Evolutionary conservation across 2,888 invertebrate genomes (phyloP), one percentile per base, ranked within the genome.

Genomic region (Ischnus inquisitorius): DNA sequence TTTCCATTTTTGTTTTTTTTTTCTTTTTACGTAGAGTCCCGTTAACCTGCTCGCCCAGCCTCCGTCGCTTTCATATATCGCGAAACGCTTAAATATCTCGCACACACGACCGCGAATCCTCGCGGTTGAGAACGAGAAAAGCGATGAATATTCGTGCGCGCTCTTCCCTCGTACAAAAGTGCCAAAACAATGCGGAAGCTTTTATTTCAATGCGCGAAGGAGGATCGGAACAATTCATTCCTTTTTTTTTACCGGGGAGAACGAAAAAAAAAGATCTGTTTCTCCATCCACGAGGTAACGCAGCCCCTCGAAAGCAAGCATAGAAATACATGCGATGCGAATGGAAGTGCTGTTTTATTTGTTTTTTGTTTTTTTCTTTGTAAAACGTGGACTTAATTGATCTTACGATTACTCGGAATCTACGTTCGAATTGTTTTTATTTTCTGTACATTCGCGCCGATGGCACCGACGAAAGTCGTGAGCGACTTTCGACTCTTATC

Each of bases 11-110:
- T 28, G 68, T 43, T n/a, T n/a, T n/a, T n/a, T n/a, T n/a, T n/a
- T n/a, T n/a, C n/a, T n/a, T 65, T 34, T 67, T 16, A 28, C 19
- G 28, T 39, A 34, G 19, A 48, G 51, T 62, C 43, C 77, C 74
- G 78, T 82, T 84, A 82, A 84, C 82, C 78, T 76, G 68, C 68
- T 68, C 46, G 54, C 69, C 57, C 34, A 34, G 10, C 48, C 28
- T 43, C 46, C 43, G 46, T 77, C 72, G 22, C 67, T 60, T 48
- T 77, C 57, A 65, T 43, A 51, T 62, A 79, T 57, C 57, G 51
- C 39, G 48, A 34, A 34, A 14, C 28, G 64, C 78, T 69, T 51
- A 57, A 71, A 90, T 90, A 90, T 89, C 88, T 85, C 87, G 87
- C 88, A 88, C 88, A 79, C 74, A 65, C 69, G 68, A 78, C 39